Base-by-base conservation (phyloP, 1,140 invertebrate species). In the Penaeus japonicus region DNA sequence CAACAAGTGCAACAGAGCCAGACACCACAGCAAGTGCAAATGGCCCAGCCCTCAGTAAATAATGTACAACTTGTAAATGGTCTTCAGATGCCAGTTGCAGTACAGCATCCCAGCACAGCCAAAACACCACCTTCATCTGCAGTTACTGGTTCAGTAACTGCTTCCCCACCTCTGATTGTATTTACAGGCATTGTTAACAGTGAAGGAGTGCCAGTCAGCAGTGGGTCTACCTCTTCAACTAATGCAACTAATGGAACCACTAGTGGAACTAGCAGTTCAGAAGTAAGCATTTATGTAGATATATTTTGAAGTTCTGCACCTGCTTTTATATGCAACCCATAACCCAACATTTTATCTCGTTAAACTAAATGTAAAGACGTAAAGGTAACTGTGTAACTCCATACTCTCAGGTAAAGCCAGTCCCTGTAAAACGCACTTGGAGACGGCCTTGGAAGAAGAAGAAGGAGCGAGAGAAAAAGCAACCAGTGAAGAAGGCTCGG, bases 401-500 rank as follows among this genome's bases (percentile, higher is more conserved):
- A 4, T 20, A 30, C 39, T 27, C 47, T 0, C 55, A 88, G 87
- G 87, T 84, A 12, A 88, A 88, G 35, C 85, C 87, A 22, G 79
- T 85, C 22, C 89, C 89, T 4, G 87, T 90, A 20, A 90, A 90
- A 59, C 84, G 89, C 5, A 90, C 89, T 7, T 90, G 89, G 89
- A 35, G 89, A 30, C 77, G 89, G 32, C 89, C 89, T 2, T 90
- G 89, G 89, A 90, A 90, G 79, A 90, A 90, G 59, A 90, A 90
- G 70, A 90, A 90, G 80, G 89, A 90, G 35, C 79, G 89, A 54
- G 89, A 90, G 70, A 90, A 90, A 54, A 89, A 86, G 65, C 87
- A 89, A 39, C 89, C 89, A 4, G 89, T 88, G 53, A 87, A 89
- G 62, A 90, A 89, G 57, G 89, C 75, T 0, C 83, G 89, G 15